These are phyloP conservation scores for Thryonomys swinderianus DNA, from an alignment of 2,113 vertebrate species.

Conservation along the genomic window DNA sequence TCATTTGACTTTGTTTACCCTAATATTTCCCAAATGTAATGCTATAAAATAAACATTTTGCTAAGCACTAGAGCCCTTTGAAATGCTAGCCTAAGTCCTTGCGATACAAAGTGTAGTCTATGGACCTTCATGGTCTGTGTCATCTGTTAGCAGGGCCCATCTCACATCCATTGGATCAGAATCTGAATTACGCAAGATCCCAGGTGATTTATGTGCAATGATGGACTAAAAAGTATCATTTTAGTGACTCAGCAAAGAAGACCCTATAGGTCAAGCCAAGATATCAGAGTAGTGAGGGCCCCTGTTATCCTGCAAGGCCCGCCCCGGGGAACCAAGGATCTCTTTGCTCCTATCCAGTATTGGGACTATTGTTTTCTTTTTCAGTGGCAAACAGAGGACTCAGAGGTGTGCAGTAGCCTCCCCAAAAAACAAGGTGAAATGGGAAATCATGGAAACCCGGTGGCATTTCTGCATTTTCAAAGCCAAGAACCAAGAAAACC, in stretches of 20 bases:
- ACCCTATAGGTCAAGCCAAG: neutral
- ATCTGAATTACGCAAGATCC: neutral
- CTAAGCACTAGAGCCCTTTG: neutral
- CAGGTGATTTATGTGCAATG: neutral
- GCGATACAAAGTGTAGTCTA: neutral
- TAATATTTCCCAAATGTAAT: neutral
- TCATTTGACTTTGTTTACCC: neutral
- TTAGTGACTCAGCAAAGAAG: constrained; percentile 60
- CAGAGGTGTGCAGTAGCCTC: neutral
- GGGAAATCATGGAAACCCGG: neutral
- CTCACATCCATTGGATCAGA: neutral
- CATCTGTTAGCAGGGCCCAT: too few species aligned
- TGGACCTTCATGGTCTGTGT: accelerated
- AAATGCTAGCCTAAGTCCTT: neutral
- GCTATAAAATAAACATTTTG: neutral
- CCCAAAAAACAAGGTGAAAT: neutral
- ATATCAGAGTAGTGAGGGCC: too few species aligned
- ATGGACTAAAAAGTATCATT: neutral
- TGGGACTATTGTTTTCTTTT: neutral
- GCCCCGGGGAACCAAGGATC: too few species aligned
- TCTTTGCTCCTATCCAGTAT: neutral
- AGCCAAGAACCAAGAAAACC: neutral
- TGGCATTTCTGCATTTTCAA: neutral
- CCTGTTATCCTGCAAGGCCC: neutral
- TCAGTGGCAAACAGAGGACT: neutral